Conservation (phyloP, 1,140 invertebrate species). For the Samia ricini region DNA sequence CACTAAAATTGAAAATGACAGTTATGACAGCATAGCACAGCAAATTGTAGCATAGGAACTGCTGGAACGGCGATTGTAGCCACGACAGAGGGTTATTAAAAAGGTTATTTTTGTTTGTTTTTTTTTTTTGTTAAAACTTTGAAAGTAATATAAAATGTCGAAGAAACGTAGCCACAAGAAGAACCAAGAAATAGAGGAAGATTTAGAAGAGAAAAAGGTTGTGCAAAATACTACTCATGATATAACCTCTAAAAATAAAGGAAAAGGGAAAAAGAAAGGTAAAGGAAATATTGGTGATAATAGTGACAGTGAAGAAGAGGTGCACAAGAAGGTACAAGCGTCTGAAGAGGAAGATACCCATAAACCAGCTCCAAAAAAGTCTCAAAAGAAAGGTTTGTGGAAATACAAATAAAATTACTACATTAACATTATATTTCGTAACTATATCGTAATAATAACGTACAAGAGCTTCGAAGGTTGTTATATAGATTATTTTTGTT, state of each 20-base stretch:
- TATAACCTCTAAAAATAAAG: slow-evolving; percentile 77
- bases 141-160: slow-evolving; percentile 64
- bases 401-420: no score
- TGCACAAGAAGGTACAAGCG: slow-evolving; percentile 50
- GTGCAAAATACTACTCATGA: slow-evolving; percentile 51
- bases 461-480: background rate
- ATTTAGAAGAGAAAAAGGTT: slow-evolving; percentile 74
- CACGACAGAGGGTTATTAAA: background rate
- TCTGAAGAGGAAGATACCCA: slow-evolving; percentile 75
- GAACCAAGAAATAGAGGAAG: slow-evolving; percentile 79
- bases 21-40: no score
- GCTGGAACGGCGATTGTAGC: background rate
- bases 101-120: background rate
- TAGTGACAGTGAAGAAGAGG: slow-evolving; percentile 73
- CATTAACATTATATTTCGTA: no score
- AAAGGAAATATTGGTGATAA: slow-evolving; percentile 70
- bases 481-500: no score
- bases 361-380: slow-evolving; percentile 68
- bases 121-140: background rate
- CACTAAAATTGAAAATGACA: no score
- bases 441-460: background rate
- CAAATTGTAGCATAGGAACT: no score
- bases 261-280: slow-evolving; percentile 72
- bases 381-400: slow-evolving; percentile 75
- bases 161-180: slow-evolving; percentile 82